Percentiles rank a stretch among this genome's conserved stretches.
Evolutionary conservation across 2,797 vertebrate species (phyloP).

Genomic region (Xenentodon cancila): DNA sequence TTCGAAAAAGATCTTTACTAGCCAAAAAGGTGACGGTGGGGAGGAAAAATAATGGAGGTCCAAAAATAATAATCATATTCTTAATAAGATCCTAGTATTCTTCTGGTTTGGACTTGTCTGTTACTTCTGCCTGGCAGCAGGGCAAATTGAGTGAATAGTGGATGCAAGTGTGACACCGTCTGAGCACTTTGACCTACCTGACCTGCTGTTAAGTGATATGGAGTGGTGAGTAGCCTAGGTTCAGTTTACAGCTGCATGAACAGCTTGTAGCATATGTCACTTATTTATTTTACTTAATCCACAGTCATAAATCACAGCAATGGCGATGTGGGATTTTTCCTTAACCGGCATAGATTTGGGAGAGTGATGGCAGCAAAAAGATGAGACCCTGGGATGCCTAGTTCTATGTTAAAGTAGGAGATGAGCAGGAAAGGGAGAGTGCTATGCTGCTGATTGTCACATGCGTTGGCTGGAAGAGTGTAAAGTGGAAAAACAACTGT

Average conservation of each 20-base stretch:
- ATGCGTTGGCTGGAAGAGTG: constrained; percentile 5
- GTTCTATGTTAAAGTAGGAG: constrained; percentile 36
- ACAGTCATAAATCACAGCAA: constrained; percentile 50
- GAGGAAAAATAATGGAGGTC: too few relatives aligned
- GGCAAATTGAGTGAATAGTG: constrained; percentile 41
- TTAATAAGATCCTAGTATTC: not conserved
- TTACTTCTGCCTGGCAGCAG: constrained; percentile 33
- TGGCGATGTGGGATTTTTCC: constrained; percentile 54
- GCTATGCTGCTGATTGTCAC: constrained; percentile 17
- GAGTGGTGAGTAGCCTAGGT: constrained; percentile 42
- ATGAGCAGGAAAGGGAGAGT: constrained; percentile 14
- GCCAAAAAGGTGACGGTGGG: too few relatives aligned
- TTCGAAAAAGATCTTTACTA: too few relatives aligned
- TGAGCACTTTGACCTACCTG: constrained; percentile 72
- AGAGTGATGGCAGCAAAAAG: constrained; percentile 9
- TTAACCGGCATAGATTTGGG: constrained; percentile 24
- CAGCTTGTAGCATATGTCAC: constrained; percentile 70
- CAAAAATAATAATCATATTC: not conserved
- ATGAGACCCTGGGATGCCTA: constrained; percentile 6
- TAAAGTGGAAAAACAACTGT: constrained; percentile 13
- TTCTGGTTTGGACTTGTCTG: constrained; percentile 32
- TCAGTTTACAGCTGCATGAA: constrained; percentile 63
- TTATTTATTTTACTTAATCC: constrained; percentile 62
- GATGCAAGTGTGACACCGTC: constrained; percentile 56
- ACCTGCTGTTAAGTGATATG: constrained; percentile 55